Evolutionary conservation across 64 coral and sea anemone genomes (phyloP), one percentile per base, ranked within the genome.

Genomic region (Montipora capricornis): DNA sequence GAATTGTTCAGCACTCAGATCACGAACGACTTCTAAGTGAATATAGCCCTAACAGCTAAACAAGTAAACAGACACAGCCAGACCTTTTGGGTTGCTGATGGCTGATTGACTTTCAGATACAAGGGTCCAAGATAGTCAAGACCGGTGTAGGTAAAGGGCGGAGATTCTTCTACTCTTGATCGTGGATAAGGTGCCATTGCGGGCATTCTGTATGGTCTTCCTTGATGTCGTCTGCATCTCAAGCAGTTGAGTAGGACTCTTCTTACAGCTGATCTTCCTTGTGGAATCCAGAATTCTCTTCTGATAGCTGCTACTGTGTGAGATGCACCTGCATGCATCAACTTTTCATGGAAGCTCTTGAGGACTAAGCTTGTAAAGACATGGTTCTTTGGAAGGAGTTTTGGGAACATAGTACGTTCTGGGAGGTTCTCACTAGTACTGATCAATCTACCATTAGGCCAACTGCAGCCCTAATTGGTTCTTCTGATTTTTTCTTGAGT

Each of bases 281-380:
- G 46, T 80, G 92, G 84, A 67, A 94, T 80, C 84, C 84, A 94
- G 73, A 88, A 94, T 68, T 78, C 75, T 46, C 77, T 45, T 80
- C 92, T 76, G 19, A 81, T 47, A 80, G 75, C 52, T 88, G 77
- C 59, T 16, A 88, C 16, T 82, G 84, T 88, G 55, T 87, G 91
- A 7, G 26, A 93, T 86, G 62, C 83, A 58, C 71, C 82, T 20
- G 71, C 73, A 77, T 93, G 91, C 71, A 84, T 76, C 55, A 92
- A 47, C 61, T 79, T 92, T 74, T 87, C 80, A 66, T 92, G 91
- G 59, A 73, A 61, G 24, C 59, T 46, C 49, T 80, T 80, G 22
- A 90, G 69, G 87, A 89, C 50, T 78, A 89, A 75, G 69, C 57
- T 57, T 5, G 87, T 89, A 37, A 78, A 76, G 87, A 22, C 69